phyloP scores from a whole-genome alignment of 2,113 vertebrate genomes.

The Nanorana parkeri region DNA sequence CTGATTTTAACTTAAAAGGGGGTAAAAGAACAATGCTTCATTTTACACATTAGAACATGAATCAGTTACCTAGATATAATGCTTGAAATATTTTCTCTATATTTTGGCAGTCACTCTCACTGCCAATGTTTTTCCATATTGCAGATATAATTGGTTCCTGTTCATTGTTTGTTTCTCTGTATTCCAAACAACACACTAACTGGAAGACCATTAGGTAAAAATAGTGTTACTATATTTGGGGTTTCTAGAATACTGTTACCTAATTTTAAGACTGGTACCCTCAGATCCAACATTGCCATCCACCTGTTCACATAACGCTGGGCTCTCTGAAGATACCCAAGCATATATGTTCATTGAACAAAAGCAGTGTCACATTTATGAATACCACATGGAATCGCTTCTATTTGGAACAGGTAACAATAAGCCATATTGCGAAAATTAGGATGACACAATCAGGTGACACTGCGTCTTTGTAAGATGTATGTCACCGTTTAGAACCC shows the following conservation, averaged over 20 bases:
- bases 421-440: not conserved
- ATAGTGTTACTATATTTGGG: not conserved
- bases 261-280: not conserved
- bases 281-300: conserved; percentile 14
- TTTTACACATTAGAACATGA: too few species aligned
- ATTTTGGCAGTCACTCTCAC: too few species aligned
- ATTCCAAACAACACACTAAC: not conserved
- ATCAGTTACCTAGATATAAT: too few species aligned
- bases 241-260: conserved; percentile 12
- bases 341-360: not conserved
- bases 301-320: not conserved
- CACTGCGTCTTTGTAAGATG: not conserved
- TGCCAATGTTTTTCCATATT: not conserved
- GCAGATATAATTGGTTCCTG: not conserved
- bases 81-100: too few species aligned
- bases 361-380: not conserved
- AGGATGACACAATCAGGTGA: not conserved
- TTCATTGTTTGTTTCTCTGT: not conserved
- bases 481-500: conserved; percentile 5
- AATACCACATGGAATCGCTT: not conserved
- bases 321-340: not conserved
- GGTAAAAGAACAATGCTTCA: not conserved
- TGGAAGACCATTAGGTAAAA: too few species aligned
- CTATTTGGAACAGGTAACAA: not conserved
- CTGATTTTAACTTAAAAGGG: not conserved